Conservation (phyloP, 2,888 invertebrate genomes). For the Sminthurinus aureus region DNA sequence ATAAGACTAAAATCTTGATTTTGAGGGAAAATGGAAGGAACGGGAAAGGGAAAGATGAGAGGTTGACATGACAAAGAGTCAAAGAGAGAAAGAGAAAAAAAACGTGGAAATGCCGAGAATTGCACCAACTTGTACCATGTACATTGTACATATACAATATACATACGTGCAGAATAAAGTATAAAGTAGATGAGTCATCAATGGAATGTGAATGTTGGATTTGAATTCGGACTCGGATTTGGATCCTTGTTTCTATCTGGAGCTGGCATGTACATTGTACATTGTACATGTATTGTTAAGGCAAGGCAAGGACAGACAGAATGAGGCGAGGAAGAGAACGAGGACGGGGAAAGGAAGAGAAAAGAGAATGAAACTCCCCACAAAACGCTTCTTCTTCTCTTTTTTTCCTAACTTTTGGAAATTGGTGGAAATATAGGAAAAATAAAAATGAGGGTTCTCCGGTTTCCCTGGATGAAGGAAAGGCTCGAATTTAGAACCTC, state of each 20-base stretch:
- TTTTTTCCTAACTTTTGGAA: too few species aligned
- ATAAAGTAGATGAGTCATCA: constrained; percentile 21
- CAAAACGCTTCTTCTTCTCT: too few species aligned
- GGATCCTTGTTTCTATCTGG: neutral
- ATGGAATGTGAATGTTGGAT: constrained; percentile 23
- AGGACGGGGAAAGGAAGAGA: neutral
- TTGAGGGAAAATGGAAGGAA: constrained; percentile 19
- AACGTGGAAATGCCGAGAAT: neutral
- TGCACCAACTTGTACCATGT: too few species aligned
- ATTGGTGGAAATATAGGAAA: neutral
- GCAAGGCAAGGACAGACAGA: neutral
- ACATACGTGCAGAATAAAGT: neutral
- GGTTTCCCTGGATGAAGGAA: constrained; percentile 21
- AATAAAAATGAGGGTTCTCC: constrained; percentile 28
- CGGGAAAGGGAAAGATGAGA: constrained; percentile 7
- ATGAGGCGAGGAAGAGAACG: neutral
- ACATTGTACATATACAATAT: too few species aligned
- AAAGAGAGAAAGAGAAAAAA: neutral
- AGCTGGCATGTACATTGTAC: neutral
- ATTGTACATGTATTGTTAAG: neutral
- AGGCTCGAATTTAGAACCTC: neutral
- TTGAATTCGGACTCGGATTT: neutral
- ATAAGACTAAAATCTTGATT: neutral
- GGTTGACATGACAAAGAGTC: constrained; percentile 1
- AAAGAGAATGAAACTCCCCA: constrained; percentile 3